Evolutionary conservation across 2,888 invertebrate genomes (phyloP).

Genomic region (Diaperis boleti): DNA sequence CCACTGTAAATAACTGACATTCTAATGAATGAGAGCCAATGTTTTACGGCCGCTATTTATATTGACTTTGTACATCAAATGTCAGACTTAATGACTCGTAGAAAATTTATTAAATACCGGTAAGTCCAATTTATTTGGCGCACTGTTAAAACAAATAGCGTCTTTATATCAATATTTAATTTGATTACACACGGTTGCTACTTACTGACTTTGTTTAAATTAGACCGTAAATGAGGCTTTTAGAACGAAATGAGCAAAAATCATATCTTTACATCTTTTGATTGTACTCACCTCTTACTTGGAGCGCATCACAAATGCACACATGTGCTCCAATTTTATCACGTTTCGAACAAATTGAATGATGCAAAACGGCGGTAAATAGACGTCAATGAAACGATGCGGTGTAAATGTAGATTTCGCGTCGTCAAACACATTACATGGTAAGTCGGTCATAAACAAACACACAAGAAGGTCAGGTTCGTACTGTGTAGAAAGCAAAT

Average conservation of each 20-base stretch:
- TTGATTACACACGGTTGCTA: no score
- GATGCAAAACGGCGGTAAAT: constrained; percentile 3
- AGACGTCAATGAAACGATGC: background rate
- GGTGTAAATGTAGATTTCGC: constrained; percentile 30
- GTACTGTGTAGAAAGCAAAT: constrained; percentile 19
- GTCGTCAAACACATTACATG: constrained; percentile 19
- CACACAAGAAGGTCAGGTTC: constrained; percentile 36
- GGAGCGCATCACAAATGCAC: constrained; percentile 1
- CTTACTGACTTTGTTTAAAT: background rate
- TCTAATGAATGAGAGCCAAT: background rate
- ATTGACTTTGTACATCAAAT: constrained; percentile 17
- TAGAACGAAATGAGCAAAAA: no score
- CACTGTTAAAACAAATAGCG: background rate
- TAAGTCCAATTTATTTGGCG: no score
- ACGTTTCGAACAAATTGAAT: background rate
- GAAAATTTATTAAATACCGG: background rate
- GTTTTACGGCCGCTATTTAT: background rate
- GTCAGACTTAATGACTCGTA: constrained; percentile 13
- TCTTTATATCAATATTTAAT: no score
- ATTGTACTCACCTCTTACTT: no score
- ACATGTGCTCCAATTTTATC: constrained; percentile 10
- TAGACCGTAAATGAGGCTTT: background rate
- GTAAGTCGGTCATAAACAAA: constrained; percentile 33
- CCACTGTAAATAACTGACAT: constrained; percentile 1
- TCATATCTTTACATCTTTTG: no score